phyloP scores from a whole-genome alignment of 2,113 vertebrate genomes.

The Charadrius vociferus region DNA sequence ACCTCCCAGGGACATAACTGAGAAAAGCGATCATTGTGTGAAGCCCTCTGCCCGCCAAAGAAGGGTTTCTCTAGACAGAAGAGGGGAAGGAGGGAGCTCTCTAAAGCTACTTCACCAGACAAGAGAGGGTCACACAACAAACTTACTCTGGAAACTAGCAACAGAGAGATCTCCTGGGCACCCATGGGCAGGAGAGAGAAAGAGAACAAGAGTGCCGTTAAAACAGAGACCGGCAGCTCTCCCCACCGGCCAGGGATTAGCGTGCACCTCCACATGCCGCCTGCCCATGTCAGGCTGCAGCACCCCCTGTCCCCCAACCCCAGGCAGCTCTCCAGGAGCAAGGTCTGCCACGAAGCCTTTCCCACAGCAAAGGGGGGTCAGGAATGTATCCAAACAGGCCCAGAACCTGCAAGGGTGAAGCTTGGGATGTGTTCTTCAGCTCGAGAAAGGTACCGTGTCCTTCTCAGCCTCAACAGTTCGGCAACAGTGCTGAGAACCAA shows the following conservation, averaged over 20 bases:
- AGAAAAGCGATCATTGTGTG: background rate
- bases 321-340: background rate
- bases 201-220: slow-evolving; percentile 48
- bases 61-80: background rate
- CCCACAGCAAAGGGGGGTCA: background rate
- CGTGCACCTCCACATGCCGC: background rate
- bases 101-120: slow-evolving; percentile 65
- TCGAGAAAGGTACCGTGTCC: background rate
- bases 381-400: background rate
- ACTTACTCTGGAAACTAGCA: slow-evolving; percentile 93
- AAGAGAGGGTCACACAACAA: slow-evolving; percentile 15
- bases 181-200: slow-evolving; percentile 49
- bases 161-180: slow-evolving; percentile 86
- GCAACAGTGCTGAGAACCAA: background rate
- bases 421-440: background rate
- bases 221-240: background rate
- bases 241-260: background rate
- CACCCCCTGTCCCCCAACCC: background rate
- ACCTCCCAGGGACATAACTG: background rate
- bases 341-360: background rate
- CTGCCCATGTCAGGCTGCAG: background rate
- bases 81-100: background rate
- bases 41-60: background rate
- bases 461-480: background rate
- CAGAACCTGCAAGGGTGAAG: background rate